Conservation (phyloP, 2,113 vertebrate genomes). For the Pituophis catenifer region DNA sequence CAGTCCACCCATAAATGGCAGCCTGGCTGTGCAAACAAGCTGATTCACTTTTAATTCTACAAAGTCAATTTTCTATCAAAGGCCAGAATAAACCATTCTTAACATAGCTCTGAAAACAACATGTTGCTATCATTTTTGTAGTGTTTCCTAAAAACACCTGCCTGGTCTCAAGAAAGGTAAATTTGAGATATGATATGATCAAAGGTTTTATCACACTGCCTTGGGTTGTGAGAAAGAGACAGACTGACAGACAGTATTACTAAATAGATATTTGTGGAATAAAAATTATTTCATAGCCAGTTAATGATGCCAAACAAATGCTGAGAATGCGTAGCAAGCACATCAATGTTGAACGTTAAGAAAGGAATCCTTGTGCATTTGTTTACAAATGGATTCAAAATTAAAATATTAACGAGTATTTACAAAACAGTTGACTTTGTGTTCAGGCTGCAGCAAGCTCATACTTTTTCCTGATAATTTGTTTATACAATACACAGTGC, state of each 20-base stretch:
- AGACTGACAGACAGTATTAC: neutral
- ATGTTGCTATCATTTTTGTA: neutral
- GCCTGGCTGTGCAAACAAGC: neutral
- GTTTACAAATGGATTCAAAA: neutral
- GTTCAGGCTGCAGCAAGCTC: neutral
- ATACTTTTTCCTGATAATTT: neutral
- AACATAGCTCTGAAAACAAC: neutral
- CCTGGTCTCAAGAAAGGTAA: neutral
- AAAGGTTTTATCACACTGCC: neutral
- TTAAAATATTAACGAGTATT: neutral
- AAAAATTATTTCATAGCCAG: neutral
- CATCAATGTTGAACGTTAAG: neutral
- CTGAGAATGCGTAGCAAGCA: neutral
- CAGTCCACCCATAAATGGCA: neutral
- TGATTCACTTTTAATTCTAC: rapidly evolving
- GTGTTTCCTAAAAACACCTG: neutral
- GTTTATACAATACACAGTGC: neutral
- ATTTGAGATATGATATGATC: neutral
- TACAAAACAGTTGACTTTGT: neutral
- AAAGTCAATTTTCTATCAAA: neutral
- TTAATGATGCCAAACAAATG: neutral
- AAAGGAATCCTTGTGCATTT: neutral
- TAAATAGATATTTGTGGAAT: no score
- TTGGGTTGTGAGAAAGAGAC: neutral
- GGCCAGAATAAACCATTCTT: neutral